These are phyloP conservation scores for Caenorhabditis drosophilae DNA, from an alignment of 2,888 invertebrate genomes.

Conservation along the genomic window DNA sequence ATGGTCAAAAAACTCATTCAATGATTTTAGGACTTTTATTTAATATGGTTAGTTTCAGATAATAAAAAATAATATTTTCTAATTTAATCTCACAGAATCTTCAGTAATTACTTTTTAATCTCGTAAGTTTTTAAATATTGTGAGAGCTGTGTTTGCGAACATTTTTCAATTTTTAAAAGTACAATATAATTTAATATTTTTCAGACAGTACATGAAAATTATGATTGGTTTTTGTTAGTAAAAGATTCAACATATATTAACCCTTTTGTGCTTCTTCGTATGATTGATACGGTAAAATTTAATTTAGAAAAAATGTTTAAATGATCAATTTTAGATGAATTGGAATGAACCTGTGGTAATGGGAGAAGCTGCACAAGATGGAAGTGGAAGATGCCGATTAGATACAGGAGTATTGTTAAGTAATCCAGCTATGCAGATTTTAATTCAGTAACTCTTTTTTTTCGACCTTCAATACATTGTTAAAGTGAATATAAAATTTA, in stretches of 20 bases:
- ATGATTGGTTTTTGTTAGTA: constrained; percentile 88
- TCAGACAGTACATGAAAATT: constrained; percentile 75
- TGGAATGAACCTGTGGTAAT: constrained; percentile 58
- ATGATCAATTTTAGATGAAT: constrained; percentile 43
- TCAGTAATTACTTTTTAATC: too few species aligned
- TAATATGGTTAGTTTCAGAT: constrained; percentile 42
- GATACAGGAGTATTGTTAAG: constrained; percentile 87
- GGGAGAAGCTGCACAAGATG: constrained; percentile 46
- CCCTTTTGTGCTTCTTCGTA: constrained; percentile 78
- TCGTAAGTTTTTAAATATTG: constrained; percentile 3
- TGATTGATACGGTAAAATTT: constrained; percentile 72
- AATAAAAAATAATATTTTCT: too few species aligned
- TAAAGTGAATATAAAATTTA: neutral
- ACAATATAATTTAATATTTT: constrained; percentile 19
- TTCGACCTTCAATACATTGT: neutral
- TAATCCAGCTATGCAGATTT: constrained; percentile 82
- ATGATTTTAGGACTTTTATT: constrained; percentile 42
- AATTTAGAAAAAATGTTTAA: neutral
- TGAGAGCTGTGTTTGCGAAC: neutral
- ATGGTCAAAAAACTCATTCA: constrained; percentile 51
- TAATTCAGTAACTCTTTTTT: constrained; percentile 72
- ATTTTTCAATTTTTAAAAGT: neutral
- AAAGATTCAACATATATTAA: constrained; percentile 86
- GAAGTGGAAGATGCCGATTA: constrained; percentile 71
- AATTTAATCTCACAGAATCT: too few species aligned